Percentiles rank a stretch among this genome's conserved stretches.
Evolutionary conservation across 2,888 invertebrate species (phyloP).

Genomic region (Xanthia icteritia): DNA sequence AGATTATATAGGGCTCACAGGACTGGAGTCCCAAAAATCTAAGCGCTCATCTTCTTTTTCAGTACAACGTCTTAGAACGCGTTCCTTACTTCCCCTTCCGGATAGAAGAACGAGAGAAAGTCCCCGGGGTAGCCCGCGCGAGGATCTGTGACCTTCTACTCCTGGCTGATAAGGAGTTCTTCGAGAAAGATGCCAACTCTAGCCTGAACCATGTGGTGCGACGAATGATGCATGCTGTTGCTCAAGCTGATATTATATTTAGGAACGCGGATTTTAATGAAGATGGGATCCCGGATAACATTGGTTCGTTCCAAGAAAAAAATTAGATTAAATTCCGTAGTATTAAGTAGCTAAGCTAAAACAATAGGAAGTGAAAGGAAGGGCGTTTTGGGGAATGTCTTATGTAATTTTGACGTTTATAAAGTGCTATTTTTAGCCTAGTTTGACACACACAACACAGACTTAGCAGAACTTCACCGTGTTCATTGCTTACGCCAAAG

Average conservation of each 20-base stretch:
- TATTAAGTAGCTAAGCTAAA: no score
- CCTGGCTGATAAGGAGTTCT: conserved; percentile 87
- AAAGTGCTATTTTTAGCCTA: no score
- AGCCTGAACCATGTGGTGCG: conserved; percentile 84
- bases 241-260: conserved; percentile 89
- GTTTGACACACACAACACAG: background rate
- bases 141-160: conserved; percentile 87
- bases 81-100: conserved; percentile 76
- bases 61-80: conserved; percentile 61
- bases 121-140: conserved; percentile 77
- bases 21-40: background rate
- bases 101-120: conserved; percentile 72
- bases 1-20: background rate
- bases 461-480: background rate
- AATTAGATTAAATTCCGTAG: no score
- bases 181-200: conserved; percentile 83
- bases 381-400: no score
- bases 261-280: conserved; percentile 89
- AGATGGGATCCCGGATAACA: conserved; percentile 89
- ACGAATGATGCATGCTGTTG: conserved; percentile 87
- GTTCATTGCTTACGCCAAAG: background rate
- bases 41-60: conserved; percentile 30
- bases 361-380: no score
- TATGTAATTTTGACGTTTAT: no score
- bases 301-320: conserved; percentile 73